Base-by-base conservation (phyloP, 2,113 vertebrate genomes). In the Burhinus oedicnemus region DNA sequence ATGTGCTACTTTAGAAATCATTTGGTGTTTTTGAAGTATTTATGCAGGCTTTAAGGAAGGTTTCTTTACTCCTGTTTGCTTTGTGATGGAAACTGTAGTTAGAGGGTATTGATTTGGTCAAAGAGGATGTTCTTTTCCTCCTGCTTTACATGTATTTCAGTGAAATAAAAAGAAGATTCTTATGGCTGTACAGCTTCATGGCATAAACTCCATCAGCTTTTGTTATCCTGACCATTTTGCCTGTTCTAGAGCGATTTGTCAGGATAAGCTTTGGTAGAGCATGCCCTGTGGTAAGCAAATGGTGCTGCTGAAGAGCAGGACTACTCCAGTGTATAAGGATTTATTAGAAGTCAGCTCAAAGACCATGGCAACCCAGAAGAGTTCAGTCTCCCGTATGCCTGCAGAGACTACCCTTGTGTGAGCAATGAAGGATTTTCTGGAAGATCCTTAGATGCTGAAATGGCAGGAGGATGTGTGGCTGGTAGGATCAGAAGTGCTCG, bases 51-150 rank as follows among this genome's bases (percentile, higher is more conserved):
- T 58, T 90, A 61, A 70, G 79, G 62, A 88, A 72, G 34, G 7
- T 45, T 95, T 89, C 66, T 93, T 90, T 47, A 25, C 26, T 76
- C 6, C 40, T 40, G 4, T 71, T 97, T 68, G 13, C 40, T 87
- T 93, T 54, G 34, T 81, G 34, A 38, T 86, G 19, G 27, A 52
- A 76, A 7, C 19, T 54, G 23, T 25, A 27, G 55, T 79, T 87
- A 11, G 15, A 38, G n/a, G 21, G 11, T 57, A 71, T 61, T 77
- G 68, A 45, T 66, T 66, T 51, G 21, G 30, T 72, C 47, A 68
- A 68, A 80, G 71, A 65, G 21, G 8, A 26, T 95, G 57, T 54
- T 78, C 10, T 83, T 83, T 83, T 36, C 26, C 8, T 79, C 15
- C 21, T 80, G 23, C 12, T 93, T 79, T n/a, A 69, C 45, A 29